Base-by-base conservation (phyloP, 2,888 invertebrate species). In the Stictocephala bisonia region DNA sequence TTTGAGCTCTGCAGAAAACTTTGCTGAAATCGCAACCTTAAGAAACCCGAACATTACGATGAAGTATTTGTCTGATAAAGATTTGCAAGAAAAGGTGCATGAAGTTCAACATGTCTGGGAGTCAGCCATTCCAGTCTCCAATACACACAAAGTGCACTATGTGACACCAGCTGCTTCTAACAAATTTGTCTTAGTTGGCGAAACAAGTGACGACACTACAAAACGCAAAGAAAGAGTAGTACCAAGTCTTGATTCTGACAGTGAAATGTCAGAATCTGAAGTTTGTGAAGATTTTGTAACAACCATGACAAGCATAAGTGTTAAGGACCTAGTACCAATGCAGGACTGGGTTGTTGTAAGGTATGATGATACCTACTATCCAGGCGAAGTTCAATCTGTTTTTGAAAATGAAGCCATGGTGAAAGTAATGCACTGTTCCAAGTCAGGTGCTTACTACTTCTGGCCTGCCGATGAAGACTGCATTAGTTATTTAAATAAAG, bases 401-500 rank as follows among this genome's bases (percentile, higher is more conserved):
- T 31, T 15, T 48, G 9, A 7, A 56, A 31, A 60, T 29, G 60
- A 60, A 11, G 60, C 20, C 1, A 20, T 13, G 9, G 60, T 60
- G 1, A 31, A 60, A 60, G 60, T 60, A 3, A 35, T 60, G 60
- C 60, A 31, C 29, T 15, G 26, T 13, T 27, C 60, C 20, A 35
- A 29, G 29, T 29, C 2, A 29, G 60, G 60, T 18, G 31, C 29
- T 9, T 60, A 60, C 13, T 60, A 60, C 20, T 56, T 11, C n/a
- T 56, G 56, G 56, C 26, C 56, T n/a, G 26, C 20, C 6, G 26
- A 56, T 9, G 56, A 56, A 7, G 60, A 60, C 20, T 60, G 60
- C 60, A 60, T 60, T 3, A 6, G 3, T 2, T 60, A 60, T 20
- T 48, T 20, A 6, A 4, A 11, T 20, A 11, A 31, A 60, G 60